Conservation (phyloP, 2,797 vertebrate genomes). For the Dipus sagitta region DNA sequence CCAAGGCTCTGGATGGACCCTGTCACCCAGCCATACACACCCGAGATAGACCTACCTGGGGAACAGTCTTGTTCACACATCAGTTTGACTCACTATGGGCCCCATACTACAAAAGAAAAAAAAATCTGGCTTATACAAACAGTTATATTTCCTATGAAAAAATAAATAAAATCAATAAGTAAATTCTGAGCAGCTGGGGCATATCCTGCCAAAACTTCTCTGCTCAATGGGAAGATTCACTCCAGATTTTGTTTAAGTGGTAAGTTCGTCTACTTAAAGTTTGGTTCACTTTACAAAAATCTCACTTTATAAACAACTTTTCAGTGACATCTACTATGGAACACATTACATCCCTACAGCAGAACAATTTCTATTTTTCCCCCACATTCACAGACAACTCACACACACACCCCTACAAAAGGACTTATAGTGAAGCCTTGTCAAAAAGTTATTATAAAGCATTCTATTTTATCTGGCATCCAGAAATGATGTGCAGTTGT, state of each 20-base stretch:
- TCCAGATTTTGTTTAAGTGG: slow-evolving; percentile 57
- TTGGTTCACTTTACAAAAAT: slow-evolving; percentile 56
- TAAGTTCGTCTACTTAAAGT: slow-evolving; percentile 57
- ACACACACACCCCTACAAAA: not conserved
- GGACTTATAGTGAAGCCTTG: not conserved
- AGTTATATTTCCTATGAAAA: not conserved
- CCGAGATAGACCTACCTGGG: not conserved
- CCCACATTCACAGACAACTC: not conserved
- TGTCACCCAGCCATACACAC: not conserved
- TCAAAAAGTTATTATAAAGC: slow-evolving; percentile 62
- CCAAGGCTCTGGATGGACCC: not conserved
- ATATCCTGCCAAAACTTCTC: not conserved
- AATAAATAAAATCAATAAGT: slow-evolving; percentile 22
- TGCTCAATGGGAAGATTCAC: not conserved
- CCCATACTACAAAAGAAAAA: not conserved
- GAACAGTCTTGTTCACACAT: not conserved
- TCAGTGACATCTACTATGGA: not conserved
- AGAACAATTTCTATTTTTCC: not conserved
- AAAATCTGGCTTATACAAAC: not conserved
- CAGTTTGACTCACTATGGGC: not conserved
- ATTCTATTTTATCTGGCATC: slow-evolving; percentile 64
- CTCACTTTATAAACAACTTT: slow-evolving; percentile 64
- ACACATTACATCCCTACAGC: not conserved
- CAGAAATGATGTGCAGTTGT: slow-evolving; percentile 60
- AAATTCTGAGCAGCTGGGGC: slow-evolving; percentile 24